Base-by-base conservation (phyloP, 2,113 vertebrate species). In the Noturus placidus region DNA sequence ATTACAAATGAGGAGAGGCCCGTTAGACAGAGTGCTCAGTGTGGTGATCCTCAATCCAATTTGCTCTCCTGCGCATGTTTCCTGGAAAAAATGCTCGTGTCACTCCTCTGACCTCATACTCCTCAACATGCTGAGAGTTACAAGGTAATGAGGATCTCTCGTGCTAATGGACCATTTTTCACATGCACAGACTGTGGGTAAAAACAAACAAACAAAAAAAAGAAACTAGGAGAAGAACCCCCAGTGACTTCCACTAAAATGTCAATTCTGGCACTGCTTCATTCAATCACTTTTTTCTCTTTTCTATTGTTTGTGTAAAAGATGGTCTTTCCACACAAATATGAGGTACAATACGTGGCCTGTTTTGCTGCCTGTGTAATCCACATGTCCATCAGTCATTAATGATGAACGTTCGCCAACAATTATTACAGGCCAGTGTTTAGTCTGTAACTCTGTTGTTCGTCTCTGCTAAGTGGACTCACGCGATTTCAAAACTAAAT, bases 31-130 rank as follows among this genome's bases (percentile, higher is more conserved):
- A 92, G 89, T 13, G 15, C 80, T 86, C 89, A 92, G 87, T 93
- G 92, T 93, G 81, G 87, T 83, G 88, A 88, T 89, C 57, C 84
- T 82, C 80, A 90, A 92, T 92, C 91, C 82, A 85, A 90, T 93
- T 91, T 87, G 33, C 88, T 89, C 57, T 63, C 54, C 50, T 77
- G 35, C 78, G 85, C 52, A n/a, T 35, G 30, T 74, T 88, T 86
- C 72, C 74, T 76, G 85, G 76, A 87, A 88, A 72, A 85, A 88
- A 82, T 52, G 82, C 61, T 79, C 8, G 33, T 82, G 72, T 83
- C 87, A 72, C 42, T 78, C 52, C 54, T 33, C 81, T 83, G 81
- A 87, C 87, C 87, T 87, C 56, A 77, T 27, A 65, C 72, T 65
- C 5, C 70, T 87, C 56, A 59, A 74, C 86, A 61, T 65, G 42